Conservation (phyloP, 2,113 vertebrate species). For the Periophthalmus modestus region DNA sequence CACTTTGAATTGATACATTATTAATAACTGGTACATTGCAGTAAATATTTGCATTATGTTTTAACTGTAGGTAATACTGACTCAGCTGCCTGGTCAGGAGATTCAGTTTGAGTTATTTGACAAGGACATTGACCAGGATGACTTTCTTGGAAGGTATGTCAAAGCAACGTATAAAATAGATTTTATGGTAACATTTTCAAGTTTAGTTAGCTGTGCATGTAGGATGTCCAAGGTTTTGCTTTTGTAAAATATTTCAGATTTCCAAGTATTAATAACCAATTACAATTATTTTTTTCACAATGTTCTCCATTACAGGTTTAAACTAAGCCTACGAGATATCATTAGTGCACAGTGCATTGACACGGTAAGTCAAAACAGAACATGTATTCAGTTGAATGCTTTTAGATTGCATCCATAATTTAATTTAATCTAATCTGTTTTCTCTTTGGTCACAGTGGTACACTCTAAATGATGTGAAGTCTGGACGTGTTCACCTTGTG, state of each 20-base stretch:
- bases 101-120: slow-evolving; percentile 88
- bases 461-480: slow-evolving; percentile 86
- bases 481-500: slow-evolving; percentile 85
- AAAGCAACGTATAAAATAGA: not conserved
- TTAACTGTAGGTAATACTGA: slow-evolving; percentile 81
- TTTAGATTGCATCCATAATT: not conserved
- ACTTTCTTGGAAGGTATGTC: slow-evolving; percentile 87
- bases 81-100: slow-evolving; percentile 86
- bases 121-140: slow-evolving; percentile 90
- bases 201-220: not conserved
- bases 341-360: slow-evolving; percentile 82
- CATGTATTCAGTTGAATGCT: not conserved
- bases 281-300: not conserved
- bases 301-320: slow-evolving; percentile 77
- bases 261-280: not conserved
- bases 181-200: not conserved
- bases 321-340: slow-evolving; percentile 80
- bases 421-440: not conserved
- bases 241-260: too few relatives aligned
- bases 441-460: slow-evolving; percentile 80
- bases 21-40: not conserved
- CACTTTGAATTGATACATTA: not conserved
- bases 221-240: too few relatives aligned
- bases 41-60: not conserved
- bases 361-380: slow-evolving; percentile 72